These are phyloP conservation scores for Philereme transversata DNA, from an alignment of 2,888 invertebrate species.

Conservation along the genomic window DNA sequence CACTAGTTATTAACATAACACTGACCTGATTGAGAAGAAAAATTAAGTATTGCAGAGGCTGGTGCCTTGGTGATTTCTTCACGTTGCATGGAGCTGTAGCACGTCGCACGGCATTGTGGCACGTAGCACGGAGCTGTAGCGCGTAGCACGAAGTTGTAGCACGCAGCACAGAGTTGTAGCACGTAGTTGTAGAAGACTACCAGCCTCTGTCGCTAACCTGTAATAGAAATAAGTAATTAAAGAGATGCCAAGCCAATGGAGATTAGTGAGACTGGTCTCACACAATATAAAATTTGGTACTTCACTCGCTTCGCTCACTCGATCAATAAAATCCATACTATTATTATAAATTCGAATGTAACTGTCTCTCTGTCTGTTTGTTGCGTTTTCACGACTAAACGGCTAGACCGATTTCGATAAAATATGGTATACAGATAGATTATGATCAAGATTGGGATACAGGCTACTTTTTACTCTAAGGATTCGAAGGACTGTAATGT, in stretches of 20 bases:
- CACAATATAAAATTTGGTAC: no score
- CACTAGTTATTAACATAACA: neutral
- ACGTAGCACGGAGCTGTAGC: slow-evolving; percentile 17
- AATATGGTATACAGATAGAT: no score
- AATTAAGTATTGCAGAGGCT: neutral
- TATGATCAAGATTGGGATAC: no score
- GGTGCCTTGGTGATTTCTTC: neutral
- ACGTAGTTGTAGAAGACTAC: slow-evolving; percentile 10
- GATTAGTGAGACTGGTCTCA: no score
- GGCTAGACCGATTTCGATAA: no score
- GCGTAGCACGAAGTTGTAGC: slow-evolving; percentile 6
- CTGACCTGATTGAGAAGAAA: neutral
- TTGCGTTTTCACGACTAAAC: no score
- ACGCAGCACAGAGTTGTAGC: slow-evolving; percentile 16
- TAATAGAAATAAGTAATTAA: neutral
- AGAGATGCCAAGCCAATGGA: no score
- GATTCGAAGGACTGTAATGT: no score
- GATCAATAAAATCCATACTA: neutral
- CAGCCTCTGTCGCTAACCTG: slow-evolving; percentile 22
- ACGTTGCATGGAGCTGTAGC: slow-evolving; percentile 1
- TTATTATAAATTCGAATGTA: no score
- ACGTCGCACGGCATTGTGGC: slow-evolving; percentile 8
- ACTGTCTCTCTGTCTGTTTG: no score
- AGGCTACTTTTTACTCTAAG: no score
- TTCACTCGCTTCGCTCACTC: no score